phyloP scores from a whole-genome alignment of 2,888 invertebrate genomes.

The Therioaphis trifolii region DNA sequence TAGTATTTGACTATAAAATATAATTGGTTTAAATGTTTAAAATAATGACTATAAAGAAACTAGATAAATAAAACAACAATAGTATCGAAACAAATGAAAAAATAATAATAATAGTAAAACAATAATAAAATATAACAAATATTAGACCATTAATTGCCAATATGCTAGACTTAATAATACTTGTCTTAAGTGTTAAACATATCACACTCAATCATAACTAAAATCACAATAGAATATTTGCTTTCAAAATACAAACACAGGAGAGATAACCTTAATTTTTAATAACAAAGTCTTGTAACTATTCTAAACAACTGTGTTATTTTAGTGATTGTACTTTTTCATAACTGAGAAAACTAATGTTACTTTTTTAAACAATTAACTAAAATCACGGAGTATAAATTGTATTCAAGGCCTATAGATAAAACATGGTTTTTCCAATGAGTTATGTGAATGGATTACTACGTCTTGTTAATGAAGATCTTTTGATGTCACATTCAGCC shows the following conservation, averaged over 20 bases:
- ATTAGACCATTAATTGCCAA: conserved; percentile 44
- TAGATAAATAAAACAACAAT: conserved; percentile 58
- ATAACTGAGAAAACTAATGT: conserved; percentile 39
- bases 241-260: conserved; percentile 36
- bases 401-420: not conserved
- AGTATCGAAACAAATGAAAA: conserved; percentile 42
- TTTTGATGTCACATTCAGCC: conserved; percentile 68
- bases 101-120: conserved; percentile 50
- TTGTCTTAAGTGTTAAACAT: conserved; percentile 40
- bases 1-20: conserved; percentile 56
- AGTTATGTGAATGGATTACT: conserved; percentile 70
- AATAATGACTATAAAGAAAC: conserved; percentile 62
- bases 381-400: conserved; percentile 1
- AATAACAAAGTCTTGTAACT: conserved; percentile 22
- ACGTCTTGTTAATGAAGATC: conserved; percentile 70
- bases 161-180: conserved; percentile 56
- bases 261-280: conserved; percentile 29
- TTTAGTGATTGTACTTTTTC: conserved; percentile 41
- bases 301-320: conserved; percentile 28
- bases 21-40: conserved; percentile 48
- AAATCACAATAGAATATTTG: conserved; percentile 56
- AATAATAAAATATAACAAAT: conserved; percentile 61
- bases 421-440: not conserved
- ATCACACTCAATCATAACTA: conserved; percentile 58
- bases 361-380: not conserved